Conservation (phyloP, 2,113 vertebrate genomes). For the Anolis carolinensis region DNA sequence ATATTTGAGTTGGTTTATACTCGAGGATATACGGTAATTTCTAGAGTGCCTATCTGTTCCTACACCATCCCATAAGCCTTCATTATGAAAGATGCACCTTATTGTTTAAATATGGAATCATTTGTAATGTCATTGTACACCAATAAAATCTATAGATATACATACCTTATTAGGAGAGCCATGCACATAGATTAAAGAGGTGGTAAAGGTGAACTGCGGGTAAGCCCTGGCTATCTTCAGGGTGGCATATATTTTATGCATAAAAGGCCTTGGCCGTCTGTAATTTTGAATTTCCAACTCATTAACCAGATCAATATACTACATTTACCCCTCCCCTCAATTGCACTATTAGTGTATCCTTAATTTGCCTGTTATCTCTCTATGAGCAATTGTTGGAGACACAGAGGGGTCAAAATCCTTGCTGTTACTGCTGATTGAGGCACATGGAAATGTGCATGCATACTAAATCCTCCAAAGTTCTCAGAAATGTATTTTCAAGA, state of each 20-base stretch:
- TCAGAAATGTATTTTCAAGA: background rate
- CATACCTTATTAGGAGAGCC: background rate
- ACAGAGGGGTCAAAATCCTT: background rate
- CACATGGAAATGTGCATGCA: background rate
- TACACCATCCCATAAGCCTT: background rate
- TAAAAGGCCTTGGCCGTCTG: slow-evolving; percentile 29
- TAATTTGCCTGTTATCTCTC: slow-evolving; percentile 30
- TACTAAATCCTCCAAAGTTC: background rate
- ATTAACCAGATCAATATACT: slow-evolving; percentile 49
- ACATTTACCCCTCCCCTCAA: slow-evolving; percentile 55
- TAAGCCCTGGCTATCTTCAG: background rate
- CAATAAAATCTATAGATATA: background rate
- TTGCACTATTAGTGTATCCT: slow-evolving; percentile 24
- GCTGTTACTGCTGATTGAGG: background rate
- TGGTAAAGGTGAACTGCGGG: slow-evolving; percentile 5
- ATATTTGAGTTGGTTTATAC: no score
- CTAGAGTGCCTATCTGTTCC: background rate
- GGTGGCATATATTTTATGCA: background rate
- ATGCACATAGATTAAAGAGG: background rate
- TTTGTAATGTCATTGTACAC: background rate
- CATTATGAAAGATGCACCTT: background rate
- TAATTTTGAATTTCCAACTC: slow-evolving; percentile 55
- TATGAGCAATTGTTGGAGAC: background rate
- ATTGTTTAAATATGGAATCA: background rate
- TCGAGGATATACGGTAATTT: no score